Evolutionary conservation across 2,888 invertebrate genomes (phyloP), one percentile per base, ranked within the genome.

Genomic region (Oegoconia quadripuncta): DNA sequence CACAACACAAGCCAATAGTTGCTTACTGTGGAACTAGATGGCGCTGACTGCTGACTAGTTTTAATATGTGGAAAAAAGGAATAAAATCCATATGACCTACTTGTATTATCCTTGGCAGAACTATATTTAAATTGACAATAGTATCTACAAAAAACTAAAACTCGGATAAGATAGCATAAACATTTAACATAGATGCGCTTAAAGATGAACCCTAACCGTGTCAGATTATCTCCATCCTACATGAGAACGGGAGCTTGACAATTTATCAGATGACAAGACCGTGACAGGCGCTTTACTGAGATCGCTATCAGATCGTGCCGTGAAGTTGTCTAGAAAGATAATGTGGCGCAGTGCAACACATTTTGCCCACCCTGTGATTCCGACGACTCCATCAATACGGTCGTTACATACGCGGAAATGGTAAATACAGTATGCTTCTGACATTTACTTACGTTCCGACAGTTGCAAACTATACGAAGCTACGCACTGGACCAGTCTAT

Each of bases 191-290:
- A n/a, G n/a, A n/a, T n/a, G n/a, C n/a, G n/a, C n/a, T n/a, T n/a
- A n/a, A 22, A 22, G 22, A 23, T 23, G 23, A 25, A 9, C 25
- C n/a, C 5, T 9, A 25, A 11, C 25, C 12, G 11, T 25, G 25
- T 11, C 25, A 25, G 11, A n/a, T n/a, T 15, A 43, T 45, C 42
- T 44, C 36, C 43, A 46, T 48, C 33, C 45, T 29, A 46, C 34
- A 42, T 52, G 44, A 30, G 52, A 55, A 56, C 44, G 38, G 44
- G 52, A 44, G 46, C 51, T 49, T 39, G 34, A 38, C 41, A 22
- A 29, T 26, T 36, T 29, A 33, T 36, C 39, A 33, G 29, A 39
- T 22, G 42, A 26, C 36, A 18, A 37, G 34, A 33, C 37, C 39
- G 40, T 39, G 42, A 40, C 37, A 33, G 18, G 36, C 34, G 3